Evolutionary conservation across 2,888 invertebrate species (phyloP), one percentile per base, ranked within the genome.

Genomic region (Drosophila phalerata): DNA sequence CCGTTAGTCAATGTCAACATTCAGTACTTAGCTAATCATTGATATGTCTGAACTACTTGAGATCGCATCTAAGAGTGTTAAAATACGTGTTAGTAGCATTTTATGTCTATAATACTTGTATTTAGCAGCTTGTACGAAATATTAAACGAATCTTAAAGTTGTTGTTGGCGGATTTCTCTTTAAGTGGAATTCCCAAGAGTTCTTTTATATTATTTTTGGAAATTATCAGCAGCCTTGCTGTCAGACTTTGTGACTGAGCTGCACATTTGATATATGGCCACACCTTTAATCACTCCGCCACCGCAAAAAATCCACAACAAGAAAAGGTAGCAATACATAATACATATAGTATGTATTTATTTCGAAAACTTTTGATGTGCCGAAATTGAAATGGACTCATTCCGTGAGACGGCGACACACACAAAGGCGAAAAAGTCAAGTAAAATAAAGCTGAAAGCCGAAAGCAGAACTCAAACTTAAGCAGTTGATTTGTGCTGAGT

Each of bases 241-340:
- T 80, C 79, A 55, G 69, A 57, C 32, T 48, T 55, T 78, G 84
- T 76, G 86, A 82, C 58, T 78, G 88, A 60, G 66, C 85, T 89
- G 89, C 80, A 78, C 62, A 71, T 76, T 89, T 88, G 90, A 85
- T 86, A 80, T 88, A 86, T 88, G 72, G 73, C 71, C 85, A 86
- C 85, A 88, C 85, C 85, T 86, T 89, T 86, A 88, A 88, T 89
- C 85, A 89, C 85, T 87, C 75, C 84, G 89, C 84, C 89, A 85
- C 84, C 84, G 84, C 84, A 85, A 81, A 81, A 81, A 62, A 66
- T 73, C 45, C 67, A 49, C 65, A 51, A 66, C 56, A 57, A 71
- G 47, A 57, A 62, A 61, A 65, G 51, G 56, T 51, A 55, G 61
- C 56, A 34, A 38, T 42, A 62, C 38, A 49, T 13, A 13, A 22